A percentile compares a stretch with the other conserved stretches of the same genome.
Conservation (phyloP, 2,113 vertebrate genomes). For the Natator depressus region DNA sequence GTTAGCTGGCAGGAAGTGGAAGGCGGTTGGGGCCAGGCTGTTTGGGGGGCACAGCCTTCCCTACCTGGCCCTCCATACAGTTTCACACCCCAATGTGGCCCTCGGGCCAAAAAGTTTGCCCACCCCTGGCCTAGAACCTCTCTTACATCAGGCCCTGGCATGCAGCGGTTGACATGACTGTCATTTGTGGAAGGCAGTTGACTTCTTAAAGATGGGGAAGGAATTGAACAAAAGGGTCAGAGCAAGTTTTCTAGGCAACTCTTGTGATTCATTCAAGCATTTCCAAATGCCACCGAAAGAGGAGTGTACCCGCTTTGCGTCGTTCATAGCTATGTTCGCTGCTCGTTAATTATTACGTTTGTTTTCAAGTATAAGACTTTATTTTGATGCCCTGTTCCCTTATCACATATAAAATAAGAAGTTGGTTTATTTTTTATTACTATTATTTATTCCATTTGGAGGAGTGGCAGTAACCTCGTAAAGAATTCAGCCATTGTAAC, state of each 20-base stretch:
- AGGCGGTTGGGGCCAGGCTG: too few relatives aligned
- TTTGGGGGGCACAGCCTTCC: too few relatives aligned
- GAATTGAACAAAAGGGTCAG: background rate
- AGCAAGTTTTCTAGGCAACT: background rate
- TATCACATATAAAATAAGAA: background rate
- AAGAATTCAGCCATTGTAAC: background rate
- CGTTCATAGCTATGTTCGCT: background rate
- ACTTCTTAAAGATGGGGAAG: background rate
- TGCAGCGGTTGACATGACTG: background rate
- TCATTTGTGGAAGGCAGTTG: background rate
- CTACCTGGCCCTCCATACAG: too few relatives aligned
- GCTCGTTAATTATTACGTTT: background rate
- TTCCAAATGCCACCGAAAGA: background rate
- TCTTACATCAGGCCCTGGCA: background rate
- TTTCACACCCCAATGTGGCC: too few relatives aligned
- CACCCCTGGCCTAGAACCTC: background rate
- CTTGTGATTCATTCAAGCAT: background rate
- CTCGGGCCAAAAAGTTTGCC: too few relatives aligned
- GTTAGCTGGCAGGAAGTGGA: too few relatives aligned
- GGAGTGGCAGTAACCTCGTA: background rate
- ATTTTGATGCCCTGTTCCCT: background rate
- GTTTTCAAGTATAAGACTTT: background rate
- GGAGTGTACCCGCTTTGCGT: background rate
- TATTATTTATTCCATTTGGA: background rate
- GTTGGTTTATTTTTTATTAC: background rate